phyloP scores from a whole-genome alignment of 2,113 vertebrate genomes.

The Alaudala cheleensis region DNA sequence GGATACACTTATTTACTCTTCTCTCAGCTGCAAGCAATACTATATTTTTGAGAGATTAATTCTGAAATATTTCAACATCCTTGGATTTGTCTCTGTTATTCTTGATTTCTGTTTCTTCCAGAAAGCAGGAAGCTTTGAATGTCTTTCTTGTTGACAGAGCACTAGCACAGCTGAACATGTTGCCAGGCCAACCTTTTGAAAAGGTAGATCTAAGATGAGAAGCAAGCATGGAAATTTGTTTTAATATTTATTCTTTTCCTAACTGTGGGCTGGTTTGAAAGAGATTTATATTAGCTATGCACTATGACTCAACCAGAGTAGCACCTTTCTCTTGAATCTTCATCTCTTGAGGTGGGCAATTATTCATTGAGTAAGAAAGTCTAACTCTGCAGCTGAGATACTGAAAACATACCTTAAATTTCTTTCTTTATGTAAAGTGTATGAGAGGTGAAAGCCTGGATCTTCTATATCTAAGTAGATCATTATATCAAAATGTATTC shows the following conservation, averaged over 20 bases:
- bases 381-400: background rate
- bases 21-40: background rate
- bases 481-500: background rate
- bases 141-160: background rate
- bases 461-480: background rate
- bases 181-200: background rate
- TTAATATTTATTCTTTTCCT: slow-evolving; percentile 19
- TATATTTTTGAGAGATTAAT: background rate
- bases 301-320: background rate
- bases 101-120: background rate
- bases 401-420: background rate
- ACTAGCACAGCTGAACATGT: background rate
- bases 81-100: background rate
- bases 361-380: background rate
- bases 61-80: background rate
- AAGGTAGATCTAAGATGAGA: background rate
- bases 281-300: background rate
- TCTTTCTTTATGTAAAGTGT: background rate
- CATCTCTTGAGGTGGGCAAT: background rate
- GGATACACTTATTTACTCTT: slow-evolving; percentile 27
- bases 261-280: background rate
- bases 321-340: background rate
- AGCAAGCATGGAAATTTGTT: background rate
- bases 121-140: background rate
- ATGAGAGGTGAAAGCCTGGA: background rate